Evolutionary conservation across 2,797 vertebrate species (phyloP).

Genomic region (Botia almorhae): DNA sequence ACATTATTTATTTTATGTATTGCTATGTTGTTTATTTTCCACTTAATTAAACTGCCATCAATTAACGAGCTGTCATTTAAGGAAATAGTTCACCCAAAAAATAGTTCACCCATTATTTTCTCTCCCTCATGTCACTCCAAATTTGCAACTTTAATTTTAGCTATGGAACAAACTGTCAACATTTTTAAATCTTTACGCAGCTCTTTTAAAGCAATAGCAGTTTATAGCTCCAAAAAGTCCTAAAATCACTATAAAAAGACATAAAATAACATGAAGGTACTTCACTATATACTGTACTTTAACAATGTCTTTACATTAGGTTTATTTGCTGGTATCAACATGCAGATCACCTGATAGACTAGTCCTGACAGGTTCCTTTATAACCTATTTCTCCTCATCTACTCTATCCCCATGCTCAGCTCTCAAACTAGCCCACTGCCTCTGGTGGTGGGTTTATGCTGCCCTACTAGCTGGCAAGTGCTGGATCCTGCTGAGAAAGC

Average conservation of each 20-base stretch:
- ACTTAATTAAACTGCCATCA: conserved; percentile 35
- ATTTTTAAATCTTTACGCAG: too few species aligned
- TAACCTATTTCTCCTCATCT: conserved; percentile 63
- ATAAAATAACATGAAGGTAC: too few species aligned
- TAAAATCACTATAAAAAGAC: too few species aligned
- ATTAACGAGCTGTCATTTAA: conserved; percentile 66
- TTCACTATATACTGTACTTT: neutral
- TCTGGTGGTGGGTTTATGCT: conserved; percentile 67
- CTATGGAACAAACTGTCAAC: too few species aligned
- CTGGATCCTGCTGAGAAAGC: conserved; percentile 67
- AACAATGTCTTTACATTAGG: conserved; percentile 55
- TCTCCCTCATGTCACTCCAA: too few species aligned
- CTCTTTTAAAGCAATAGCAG: too few species aligned
- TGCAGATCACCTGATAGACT: neutral
- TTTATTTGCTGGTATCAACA: neutral
- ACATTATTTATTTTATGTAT: conserved; percentile 12
- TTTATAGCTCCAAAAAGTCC: too few species aligned
- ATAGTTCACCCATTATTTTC: neutral
- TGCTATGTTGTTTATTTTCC: conserved; percentile 36
- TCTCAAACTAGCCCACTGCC: conserved; percentile 35
- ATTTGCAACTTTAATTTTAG: too few species aligned
- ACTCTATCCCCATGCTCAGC: conserved; percentile 64
- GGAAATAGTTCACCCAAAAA: conserved; percentile 30
- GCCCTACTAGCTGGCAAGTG: conserved; percentile 72
- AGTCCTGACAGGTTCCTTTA: neutral